phyloP scores from a whole-genome alignment of 2,888 invertebrate genomes.

The Pyrrhosoma nymphula region DNA sequence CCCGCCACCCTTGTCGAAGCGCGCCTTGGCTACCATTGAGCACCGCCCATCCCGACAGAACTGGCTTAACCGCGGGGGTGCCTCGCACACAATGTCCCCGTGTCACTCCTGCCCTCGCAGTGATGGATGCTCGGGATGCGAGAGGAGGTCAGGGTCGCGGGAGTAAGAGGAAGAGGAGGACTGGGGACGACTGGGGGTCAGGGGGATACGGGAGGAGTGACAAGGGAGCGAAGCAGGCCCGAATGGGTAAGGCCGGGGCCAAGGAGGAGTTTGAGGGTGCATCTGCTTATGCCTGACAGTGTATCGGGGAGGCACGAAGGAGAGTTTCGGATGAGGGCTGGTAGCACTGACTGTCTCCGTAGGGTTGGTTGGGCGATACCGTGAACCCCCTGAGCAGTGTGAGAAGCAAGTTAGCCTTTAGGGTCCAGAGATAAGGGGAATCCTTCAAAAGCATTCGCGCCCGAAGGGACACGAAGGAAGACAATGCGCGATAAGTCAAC shows the following conservation, averaged over 20 bases:
- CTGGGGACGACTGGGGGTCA: not conserved
- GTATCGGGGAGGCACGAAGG: not conserved
- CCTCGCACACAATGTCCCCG: not conserved
- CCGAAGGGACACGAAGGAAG: not conserved
- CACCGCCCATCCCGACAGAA: not conserved
- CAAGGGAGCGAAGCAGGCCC: conserved; percentile 5
- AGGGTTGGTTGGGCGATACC: not conserved
- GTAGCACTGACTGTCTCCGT: not conserved
- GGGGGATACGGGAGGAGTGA: not conserved
- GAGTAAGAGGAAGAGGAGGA: not conserved
- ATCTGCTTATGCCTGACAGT: not conserved
- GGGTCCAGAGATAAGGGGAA: not conserved
- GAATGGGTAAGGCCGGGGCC: not conserved
- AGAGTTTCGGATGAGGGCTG: not conserved
- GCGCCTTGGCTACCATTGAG: conserved; percentile 15
- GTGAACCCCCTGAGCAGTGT: not conserved
- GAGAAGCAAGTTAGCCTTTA: not conserved
- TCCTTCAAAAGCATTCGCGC: not conserved
- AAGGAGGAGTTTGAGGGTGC: not conserved
- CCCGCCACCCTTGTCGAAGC: not conserved
- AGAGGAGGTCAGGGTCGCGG: conserved; percentile 5
- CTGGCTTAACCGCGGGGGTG: conserved; percentile 1
- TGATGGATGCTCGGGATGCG: conserved; percentile 3
- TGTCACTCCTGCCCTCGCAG: not conserved
- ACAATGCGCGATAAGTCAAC: not conserved